Evolutionary conservation across 1,140 invertebrate genomes (phyloP), one percentile per base, ranked within the genome.

Genomic region (Melipona quadrifasciata): DNA sequence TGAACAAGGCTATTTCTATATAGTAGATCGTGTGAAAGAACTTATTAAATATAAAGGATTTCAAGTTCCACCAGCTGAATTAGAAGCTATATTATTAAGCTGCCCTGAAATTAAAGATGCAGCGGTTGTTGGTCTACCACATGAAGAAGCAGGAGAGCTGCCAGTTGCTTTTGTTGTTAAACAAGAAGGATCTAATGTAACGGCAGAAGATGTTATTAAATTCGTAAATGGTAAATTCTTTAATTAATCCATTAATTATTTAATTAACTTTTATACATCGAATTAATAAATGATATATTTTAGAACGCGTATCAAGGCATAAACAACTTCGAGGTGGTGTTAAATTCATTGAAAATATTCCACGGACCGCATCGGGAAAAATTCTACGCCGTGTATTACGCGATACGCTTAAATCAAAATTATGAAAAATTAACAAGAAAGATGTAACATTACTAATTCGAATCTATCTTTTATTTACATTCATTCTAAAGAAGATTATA

Each of bases 21-120:
- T 97, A 87, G 96, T 97, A 1, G 97, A 97, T 88, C 93, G 97
- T 67, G 89, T 97, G n/a, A 98, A 97, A 86, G 97, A 97, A 92
- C 94, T 97, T 31, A 97, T 98, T 79, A 98, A 98, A 92, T 97
- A 96, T 75, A 96, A 96, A 92, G 96, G 95, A 24, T 93, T 94
- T 78, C 96, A 96, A 92, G 95, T 96, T 84, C 88, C 91, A 86
- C 90, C 95, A 75, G 91, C 92, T 31, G 92, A 95, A 77, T 78
- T 94, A 21, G 97, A 98, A 95, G 95, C 95, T 53, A 84, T 98
- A 39, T 91, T 98, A 57, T 91, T 97, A 61, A 95, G 95, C 58
- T 96, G 97, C 93, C 95, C 96, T n/a, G 94, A 92, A 39, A 94
- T 98, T 31, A 93, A 94, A 86, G 97, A 98, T 88, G 96, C 95